Percentiles rank a stretch among this genome's conserved stretches.
Evolutionary conservation across 2,797 vertebrate genomes (phyloP).

Genomic region (Enteromius unitaeniatus): DNA sequence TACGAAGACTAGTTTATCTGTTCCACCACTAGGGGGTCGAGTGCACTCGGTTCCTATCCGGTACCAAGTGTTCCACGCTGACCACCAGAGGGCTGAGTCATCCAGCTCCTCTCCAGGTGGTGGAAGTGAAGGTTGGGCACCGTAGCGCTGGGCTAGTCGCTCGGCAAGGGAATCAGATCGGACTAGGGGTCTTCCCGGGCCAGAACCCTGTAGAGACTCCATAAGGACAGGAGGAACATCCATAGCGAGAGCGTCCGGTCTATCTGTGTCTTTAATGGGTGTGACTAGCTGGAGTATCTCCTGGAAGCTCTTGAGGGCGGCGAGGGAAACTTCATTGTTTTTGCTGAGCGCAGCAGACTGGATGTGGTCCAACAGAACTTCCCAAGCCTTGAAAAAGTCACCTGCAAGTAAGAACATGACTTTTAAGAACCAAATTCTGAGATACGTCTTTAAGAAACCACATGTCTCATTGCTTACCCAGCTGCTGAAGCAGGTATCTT

Average conservation of each 20-base stretch:
- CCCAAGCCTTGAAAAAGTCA: conserved; percentile 98
- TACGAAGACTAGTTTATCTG: conserved; percentile 92
- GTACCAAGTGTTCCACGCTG: conserved; percentile 98
- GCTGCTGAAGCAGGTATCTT: conserved; percentile 91
- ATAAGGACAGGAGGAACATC: conserved; percentile 89
- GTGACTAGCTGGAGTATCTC: conserved; percentile 97
- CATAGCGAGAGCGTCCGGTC: conserved; percentile 88
- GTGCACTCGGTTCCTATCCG: conserved; percentile 96
- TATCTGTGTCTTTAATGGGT: conserved; percentile 89
- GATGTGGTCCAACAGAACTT: conserved; percentile 96
- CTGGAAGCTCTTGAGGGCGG: conserved; percentile 98
- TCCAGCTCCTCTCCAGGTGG: conserved; percentile 89
- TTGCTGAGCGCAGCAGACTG: conserved; percentile 98
- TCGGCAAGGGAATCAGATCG: conserved; percentile 94
- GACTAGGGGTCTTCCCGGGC: conserved; percentile 87
- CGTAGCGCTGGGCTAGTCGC: conserved; percentile 84
- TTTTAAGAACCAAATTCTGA: not conserved
- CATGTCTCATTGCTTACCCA: conserved; percentile 80
- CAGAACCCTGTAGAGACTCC: conserved; percentile 85
- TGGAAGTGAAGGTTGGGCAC: conserved; percentile 77
- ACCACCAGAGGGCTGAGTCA: conserved; percentile 96
- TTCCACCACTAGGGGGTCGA: conserved; percentile 82
- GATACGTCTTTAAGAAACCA: not conserved
- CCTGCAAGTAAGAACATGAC: conserved; percentile 74
- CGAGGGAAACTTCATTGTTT: conserved; percentile 97